Evolutionary conservation across 2,113 vertebrate genomes (phyloP).

Genomic region (Melanerpes formicivorus): DNA sequence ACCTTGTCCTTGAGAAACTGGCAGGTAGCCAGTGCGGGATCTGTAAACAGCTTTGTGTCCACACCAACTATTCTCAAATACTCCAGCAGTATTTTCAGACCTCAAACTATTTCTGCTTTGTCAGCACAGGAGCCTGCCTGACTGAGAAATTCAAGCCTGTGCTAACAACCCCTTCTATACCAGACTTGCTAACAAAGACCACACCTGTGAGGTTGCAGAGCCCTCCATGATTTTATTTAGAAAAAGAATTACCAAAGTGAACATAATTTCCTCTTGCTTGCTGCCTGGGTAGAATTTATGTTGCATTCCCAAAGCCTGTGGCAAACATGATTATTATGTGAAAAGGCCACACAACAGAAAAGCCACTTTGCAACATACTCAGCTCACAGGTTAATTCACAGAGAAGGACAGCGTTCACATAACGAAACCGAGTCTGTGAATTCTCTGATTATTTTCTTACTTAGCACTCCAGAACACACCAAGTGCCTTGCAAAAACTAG

Average conservation of each 20-base stretch:
- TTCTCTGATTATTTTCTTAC: neutral
- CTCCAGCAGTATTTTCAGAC: constrained; percentile 29
- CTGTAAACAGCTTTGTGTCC: constrained; percentile 35
- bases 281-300: neutral
- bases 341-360: neutral
- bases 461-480: neutral
- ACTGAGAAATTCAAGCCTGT: constrained; percentile 24
- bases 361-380: neutral
- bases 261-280: neutral
- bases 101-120: constrained; percentile 13
- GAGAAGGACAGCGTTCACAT: neutral
- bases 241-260: neutral
- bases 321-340: neutral
- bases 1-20: constrained; percentile 54
- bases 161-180: neutral
- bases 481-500: constrained; percentile 21
- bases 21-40: neutral
- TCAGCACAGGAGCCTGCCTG: neutral
- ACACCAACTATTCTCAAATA: constrained; percentile 23
- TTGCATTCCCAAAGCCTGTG: neutral
- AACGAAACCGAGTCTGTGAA: neutral
- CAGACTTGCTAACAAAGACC: neutral
- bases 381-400: neutral
- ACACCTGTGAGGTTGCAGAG: neutral
- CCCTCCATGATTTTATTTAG: neutral